Base-by-base conservation (phyloP, 1,140 invertebrate species). In the Meloidogyne hapla region DNA sequence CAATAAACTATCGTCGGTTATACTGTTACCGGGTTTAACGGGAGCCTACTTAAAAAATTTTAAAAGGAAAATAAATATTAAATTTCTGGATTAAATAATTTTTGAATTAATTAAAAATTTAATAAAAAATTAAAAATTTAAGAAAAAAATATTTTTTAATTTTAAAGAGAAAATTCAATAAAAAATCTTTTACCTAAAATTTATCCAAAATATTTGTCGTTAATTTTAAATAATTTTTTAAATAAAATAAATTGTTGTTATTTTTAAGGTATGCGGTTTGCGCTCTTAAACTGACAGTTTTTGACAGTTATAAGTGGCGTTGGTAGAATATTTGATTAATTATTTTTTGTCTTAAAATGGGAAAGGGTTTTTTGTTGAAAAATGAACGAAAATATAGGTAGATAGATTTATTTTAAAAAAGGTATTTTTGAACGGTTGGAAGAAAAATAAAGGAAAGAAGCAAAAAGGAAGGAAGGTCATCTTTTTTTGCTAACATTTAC, bases 271-370 rank as follows among this genome's bases (percentile, higher is more conserved):
- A n/a, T 42, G 40, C 40, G 40, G 9, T 42, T 42, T 42, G 40
- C 18, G 48, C n/a, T 56, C 48, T 8, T 8, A 33, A 56, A 56
- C 48, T 56, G 48, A 56, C 48, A 33, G 33, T 56, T 56, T 56
- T n/a, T 56, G n/a, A n/a, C n/a, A n/a, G n/a, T 56, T 2, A 56
- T n/a, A n/a, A n/a, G 48, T n/a, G 48, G 48, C n/a, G 48, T 56
- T n/a, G n/a, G 48, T 56, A n/a, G n/a, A 56, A 56, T 56, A n/a
- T 56, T 56, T 56, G 48, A 56, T 56, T 56, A 56, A 56, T 56
- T 56, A 56, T 56, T 48, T 48, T 56, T 56, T n/a, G 12, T 56
- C 48, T 56, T n/a, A 56, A 56, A 56, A 8, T 56, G 13, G 18
- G 8, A 8, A n/a, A 6, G 48, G 48, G n/a, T 2, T 21, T 21